Base-by-base conservation (phyloP, 2,797 vertebrate genomes). In the Tympanoctomys barrerae region DNA sequence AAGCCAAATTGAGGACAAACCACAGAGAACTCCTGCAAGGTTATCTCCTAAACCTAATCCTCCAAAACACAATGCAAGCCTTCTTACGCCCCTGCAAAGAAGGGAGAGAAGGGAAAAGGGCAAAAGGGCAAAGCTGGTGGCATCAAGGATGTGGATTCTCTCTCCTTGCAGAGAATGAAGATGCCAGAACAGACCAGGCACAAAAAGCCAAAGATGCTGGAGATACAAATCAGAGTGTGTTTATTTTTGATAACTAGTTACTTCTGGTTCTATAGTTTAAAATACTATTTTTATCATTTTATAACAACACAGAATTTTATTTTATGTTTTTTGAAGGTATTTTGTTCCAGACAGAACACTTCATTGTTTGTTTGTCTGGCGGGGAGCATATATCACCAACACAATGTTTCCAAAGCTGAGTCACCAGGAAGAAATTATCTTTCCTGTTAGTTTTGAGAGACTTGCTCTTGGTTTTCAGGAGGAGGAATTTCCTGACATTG, bases 271-370 rank as follows among this genome's bases (percentile, higher is more conserved):
- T 64, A 83, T 6, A 21, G 36, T 31, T 31, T 64, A 36, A 83
- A 46, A 31, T 42, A 64, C 24, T 62, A 31, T 99, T 99, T 99
- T 99, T 99, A 99, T 99, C 99, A 99, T 99, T 99, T 99, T 99
- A 99, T 99, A 99, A 99, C 99, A 99, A 99, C 98, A 98, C 98
- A 98, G 98, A 99, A 98, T 98, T 98, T 99, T 99, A 98, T 95
- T 99, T 99, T 98, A 98, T 98, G 97, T 98, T 99, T 96, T 98
- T 97, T 89, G 98, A 98, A 80, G 78, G 14, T 62, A 2, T 62
- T 2, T 24, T 82, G n/a, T 82, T 61, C 28, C 36, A 62, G 14
- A 62, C 14, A 82, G 80, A 42, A 62, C 8, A 62, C 8, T 82
- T 62, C 14, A 28, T 39, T 81, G n/a, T 26, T 26, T 19, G 14